Conservation (phyloP, 2,797 vertebrate species). For the Spatula clypeata region DNA sequence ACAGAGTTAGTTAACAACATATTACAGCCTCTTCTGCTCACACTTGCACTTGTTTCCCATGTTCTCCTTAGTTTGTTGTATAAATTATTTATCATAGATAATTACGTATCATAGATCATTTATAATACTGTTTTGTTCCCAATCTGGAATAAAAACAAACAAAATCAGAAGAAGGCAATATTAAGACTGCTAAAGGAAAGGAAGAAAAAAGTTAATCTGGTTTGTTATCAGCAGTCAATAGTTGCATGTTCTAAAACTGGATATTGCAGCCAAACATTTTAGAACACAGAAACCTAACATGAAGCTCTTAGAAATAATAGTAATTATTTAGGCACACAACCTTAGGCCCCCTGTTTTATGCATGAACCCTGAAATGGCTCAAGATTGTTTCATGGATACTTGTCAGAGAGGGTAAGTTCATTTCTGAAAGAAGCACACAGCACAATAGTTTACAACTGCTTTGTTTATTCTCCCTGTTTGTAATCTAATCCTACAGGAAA, state of each 20-base stretch:
- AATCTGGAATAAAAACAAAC: not conserved
- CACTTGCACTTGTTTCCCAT: not conserved
- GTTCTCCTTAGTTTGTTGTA: not conserved
- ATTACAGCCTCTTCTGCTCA: not conserved
- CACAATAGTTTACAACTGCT: not conserved
- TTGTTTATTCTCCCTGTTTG: not conserved
- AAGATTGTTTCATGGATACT: not conserved
- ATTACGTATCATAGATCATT: not conserved
- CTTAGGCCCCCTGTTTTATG: not conserved
- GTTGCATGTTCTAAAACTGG: not conserved
- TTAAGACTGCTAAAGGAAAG: not conserved
- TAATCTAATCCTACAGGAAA: not conserved
- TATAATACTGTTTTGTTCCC: not conserved
- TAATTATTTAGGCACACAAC: not conserved
- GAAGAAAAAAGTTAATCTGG: not conserved
- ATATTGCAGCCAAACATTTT: not conserved
- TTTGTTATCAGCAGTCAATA: not conserved
- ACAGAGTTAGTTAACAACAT: conserved; percentile 64
- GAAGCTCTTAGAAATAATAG: not conserved
- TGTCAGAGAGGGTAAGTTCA: not conserved
- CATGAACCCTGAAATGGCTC: not conserved
- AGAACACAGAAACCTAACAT: not conserved
- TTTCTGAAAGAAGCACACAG: not conserved
- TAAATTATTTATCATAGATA: not conserved
- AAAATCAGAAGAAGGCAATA: not conserved